Evolutionary conservation across 2,888 invertebrate species (phyloP), one percentile per base, ranked within the genome.

Genomic region (Caenorhabditis sp.): DNA sequence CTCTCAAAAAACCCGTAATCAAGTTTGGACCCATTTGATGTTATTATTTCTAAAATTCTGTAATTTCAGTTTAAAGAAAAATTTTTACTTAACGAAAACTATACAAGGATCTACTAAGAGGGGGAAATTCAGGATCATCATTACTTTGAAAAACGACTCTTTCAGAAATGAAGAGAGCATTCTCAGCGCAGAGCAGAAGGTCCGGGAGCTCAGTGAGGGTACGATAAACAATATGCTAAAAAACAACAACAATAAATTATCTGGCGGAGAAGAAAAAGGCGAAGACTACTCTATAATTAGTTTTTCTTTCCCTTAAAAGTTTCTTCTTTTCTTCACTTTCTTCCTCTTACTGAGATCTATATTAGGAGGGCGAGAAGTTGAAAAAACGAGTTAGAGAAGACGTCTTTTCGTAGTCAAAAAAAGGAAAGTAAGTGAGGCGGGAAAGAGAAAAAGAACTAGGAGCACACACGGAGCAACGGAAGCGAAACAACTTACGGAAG

Each of bases 171-270:
- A 59, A 59, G 59, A 41, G 24, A 44, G 61, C 61, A 61, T 31
- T 54, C 38, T 38, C 24, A 12, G 26, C n/a, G 4, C 54, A 24
- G n/a, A 41, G 56, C 56, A 56, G 14, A 44, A 19, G 19, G 47
- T 14, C 19, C 19, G 10, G 63, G 14, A n/a, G 47, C 64, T 64
- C 44, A 47, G 35, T 31, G 24, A 28, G 28, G 63, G 64, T 75
- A 68, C 66, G 75, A 68, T 75, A 49, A 75, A 68, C 75, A 75
- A 68, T 66, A 74, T 41, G 26, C 74, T 74, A 74, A 64, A 47
- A 74, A 75, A 73, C 75, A 75, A 68, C 75, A 66, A 66, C 66
- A 75, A 75, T 59, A 68, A 66, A 75, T 75, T 75, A 75, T 75
- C 66, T 75, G 56, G 66, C 63, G 47, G 47, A 47, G 47, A 19